Conservation (phyloP, 2,113 vertebrate genomes). For the Prietella phreatophila region DNA sequence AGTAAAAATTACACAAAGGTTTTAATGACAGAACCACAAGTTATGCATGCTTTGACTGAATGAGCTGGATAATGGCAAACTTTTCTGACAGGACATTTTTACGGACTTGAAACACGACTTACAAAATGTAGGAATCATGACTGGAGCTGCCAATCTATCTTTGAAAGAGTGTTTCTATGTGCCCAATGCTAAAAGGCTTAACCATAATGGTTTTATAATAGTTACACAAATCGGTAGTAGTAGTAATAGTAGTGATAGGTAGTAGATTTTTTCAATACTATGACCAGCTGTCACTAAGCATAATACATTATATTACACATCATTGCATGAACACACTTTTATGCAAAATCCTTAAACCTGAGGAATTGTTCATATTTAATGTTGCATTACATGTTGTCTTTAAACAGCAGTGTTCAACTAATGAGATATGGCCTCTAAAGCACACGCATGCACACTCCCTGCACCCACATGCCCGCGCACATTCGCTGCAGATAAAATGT, state of each 20-base stretch:
- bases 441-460: not conserved
- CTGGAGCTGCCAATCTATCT: not conserved
- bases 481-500: not conserved
- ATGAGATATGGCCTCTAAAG: not conserved
- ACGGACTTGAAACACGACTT: not conserved
- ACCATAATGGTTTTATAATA: not conserved
- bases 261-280: not conserved
- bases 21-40: not conserved
- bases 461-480: constrained; percentile 14
- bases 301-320: not conserved
- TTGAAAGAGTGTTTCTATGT: not conserved
- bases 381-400: not conserved
- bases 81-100: not conserved
- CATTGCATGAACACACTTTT: not conserved
- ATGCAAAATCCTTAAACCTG: not conserved
- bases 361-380: not conserved
- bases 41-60: not conserved
- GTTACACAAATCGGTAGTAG: not conserved
- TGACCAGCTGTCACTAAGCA: not conserved
- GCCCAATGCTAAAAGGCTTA: not conserved
- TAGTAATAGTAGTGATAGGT: not conserved
- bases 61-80: not conserved
- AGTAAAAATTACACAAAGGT: not conserved
- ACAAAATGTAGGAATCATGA: not conserved
- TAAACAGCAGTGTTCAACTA: not conserved